Percentiles rank a stretch among this genome's conserved stretches.
These are phyloP conservation scores for Drosophila recens DNA, from an alignment of 2,888 invertebrate species.

Conservation along the genomic window DNA sequence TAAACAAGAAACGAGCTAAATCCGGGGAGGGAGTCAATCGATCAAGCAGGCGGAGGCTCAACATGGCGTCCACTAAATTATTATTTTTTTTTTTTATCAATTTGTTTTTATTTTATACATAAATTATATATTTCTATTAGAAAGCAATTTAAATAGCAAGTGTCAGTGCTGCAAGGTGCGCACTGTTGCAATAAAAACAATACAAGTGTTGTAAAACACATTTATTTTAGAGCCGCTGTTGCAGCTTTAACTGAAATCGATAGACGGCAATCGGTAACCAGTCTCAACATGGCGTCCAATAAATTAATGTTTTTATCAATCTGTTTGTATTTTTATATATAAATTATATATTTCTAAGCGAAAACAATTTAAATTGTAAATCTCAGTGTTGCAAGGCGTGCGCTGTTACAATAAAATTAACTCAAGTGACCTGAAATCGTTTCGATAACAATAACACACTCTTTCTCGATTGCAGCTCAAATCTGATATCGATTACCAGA, in stretches of 20 bases:
- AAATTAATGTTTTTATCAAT: constrained; percentile 14
- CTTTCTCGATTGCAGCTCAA: not conserved
- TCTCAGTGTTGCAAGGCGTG: constrained; percentile 27
- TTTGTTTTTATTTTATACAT: not conserved
- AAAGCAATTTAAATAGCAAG: not conserved
- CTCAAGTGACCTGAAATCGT: not conserved
- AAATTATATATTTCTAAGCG: constrained; percentile 20
- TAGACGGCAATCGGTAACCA: not conserved
- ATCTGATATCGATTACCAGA: not conserved
- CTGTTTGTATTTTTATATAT: constrained; percentile 21
- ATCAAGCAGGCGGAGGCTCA: constrained; percentile 14
- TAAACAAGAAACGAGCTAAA: constrained; percentile 7
- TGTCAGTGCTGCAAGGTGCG: not conserved
- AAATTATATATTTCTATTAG: not conserved
- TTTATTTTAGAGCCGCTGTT: too few relatives aligned
- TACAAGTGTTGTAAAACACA: not conserved
- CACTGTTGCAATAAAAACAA: not conserved
- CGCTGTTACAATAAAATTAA: not conserved
- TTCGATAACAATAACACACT: not conserved
- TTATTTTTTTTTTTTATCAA: not conserved
- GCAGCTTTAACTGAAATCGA: not conserved
- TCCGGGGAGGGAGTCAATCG: not conserved
- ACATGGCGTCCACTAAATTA: constrained; percentile 8
- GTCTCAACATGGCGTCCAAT: not conserved
- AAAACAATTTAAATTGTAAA: constrained; percentile 26